phyloP scores from a whole-genome alignment of 1,140 invertebrate species.

The Zaprionus davidi region DNA sequence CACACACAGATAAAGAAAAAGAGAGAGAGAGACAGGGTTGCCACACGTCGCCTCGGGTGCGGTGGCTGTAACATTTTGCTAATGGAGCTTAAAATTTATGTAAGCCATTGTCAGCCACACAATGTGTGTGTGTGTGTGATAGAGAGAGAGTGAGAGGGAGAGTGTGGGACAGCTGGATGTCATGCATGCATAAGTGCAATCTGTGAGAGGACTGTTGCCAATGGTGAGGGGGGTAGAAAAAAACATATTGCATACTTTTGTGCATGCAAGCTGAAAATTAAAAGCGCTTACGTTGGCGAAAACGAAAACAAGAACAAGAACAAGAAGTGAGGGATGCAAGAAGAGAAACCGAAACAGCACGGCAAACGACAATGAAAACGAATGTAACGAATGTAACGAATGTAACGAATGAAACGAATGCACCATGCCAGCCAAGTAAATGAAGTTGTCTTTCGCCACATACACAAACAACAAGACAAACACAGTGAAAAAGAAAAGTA shows the following conservation, averaged over 20 bases:
- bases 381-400: slow-evolving; percentile 66
- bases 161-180: slow-evolving; percentile 49
- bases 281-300: slow-evolving; percentile 76
- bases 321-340: not conserved
- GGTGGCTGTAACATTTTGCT: slow-evolving; percentile 75
- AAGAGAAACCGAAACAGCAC: slow-evolving; percentile 25
- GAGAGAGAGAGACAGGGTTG: not conserved
- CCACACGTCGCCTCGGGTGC: slow-evolving; percentile 68
- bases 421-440: slow-evolving; percentile 48
- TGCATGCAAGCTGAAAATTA: slow-evolving; percentile 83
- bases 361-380: slow-evolving; percentile 54
- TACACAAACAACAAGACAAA: slow-evolving; percentile 14
- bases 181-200: slow-evolving; percentile 78
- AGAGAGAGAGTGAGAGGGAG: slow-evolving; percentile 1
- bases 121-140: slow-evolving; percentile 18
- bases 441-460: slow-evolving; percentile 59
- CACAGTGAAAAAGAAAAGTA: not conserved
- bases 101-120: slow-evolving; percentile 71
- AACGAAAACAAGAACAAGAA: slow-evolving; percentile 18
- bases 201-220: slow-evolving; percentile 15
- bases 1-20: not conserved
- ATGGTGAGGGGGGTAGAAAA: slow-evolving; percentile 17
- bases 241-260: slow-evolving; percentile 81
- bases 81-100: slow-evolving; percentile 83
- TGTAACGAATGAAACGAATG: slow-evolving; percentile 51